Evolutionary conservation across 2,888 invertebrate genomes (phyloP), one percentile per base, ranked within the genome.

Genomic region (Ariolimax columbianus): DNA sequence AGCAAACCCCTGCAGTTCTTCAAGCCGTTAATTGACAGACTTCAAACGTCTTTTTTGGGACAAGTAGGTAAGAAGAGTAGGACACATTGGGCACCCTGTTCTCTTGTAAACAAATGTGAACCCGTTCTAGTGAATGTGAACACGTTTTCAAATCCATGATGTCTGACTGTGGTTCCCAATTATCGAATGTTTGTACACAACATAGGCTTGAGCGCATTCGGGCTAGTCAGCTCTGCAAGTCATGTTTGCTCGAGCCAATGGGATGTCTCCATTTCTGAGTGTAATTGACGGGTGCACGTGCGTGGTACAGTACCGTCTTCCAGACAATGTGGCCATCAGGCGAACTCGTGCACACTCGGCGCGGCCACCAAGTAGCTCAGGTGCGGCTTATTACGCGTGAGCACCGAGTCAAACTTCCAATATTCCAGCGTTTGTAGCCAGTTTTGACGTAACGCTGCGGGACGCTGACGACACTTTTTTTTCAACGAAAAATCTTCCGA

Each of bases 381-480:
- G 79, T 79, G 79, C 33, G 79, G 79, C 79, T 79, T 79, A 79
- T 79, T 79, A 79, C 47, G n/a, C 40, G 3, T 11, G 38, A 30
- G 6, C 26, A 38, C 19, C 7, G 36, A 11, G 17, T 17, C 26
- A 6, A 68, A 33, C 23, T 17, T 40, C 26, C 72, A 2, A 17
- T 6, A 3, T 26, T 38, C 40, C 23, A 19, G 1, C 26, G 72
- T n/a, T 40, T 72, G 33, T 66, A 33, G 30, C 14, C 40, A 72
- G 23, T 40, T 68, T 72, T 40, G 72, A 72, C 72, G 26, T 40
- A 26, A 19, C 72, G 6, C 72, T 1, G 26, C 72, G 38, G 72
- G 72, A 26, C 6, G 26, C 40, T 26, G 2, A 40, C 2, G 40
- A 26, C 72, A 72, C 40, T 26, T 19, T n/a, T 63, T 47, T 23